Conservation (phyloP, 35 echinoderm and acorn worm species). For the Diadema setosum region DNA sequence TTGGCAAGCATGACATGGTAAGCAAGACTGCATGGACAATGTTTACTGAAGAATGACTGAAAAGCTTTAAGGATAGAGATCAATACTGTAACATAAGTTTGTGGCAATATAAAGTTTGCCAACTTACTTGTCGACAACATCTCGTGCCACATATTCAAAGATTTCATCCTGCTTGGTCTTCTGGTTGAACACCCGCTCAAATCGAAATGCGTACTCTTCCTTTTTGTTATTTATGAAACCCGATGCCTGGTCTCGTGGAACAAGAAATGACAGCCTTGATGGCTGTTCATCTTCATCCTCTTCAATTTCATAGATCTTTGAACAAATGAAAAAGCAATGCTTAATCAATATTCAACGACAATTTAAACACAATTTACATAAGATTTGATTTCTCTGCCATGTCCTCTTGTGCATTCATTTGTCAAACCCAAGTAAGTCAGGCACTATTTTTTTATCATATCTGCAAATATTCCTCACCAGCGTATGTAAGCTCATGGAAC, state of each 20-base stretch:
- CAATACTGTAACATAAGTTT: too few relatives aligned
- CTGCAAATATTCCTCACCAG: too few relatives aligned
- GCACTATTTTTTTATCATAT: background rate
- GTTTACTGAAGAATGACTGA: too few relatives aligned
- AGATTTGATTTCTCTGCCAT: background rate
- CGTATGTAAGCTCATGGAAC: too few relatives aligned
- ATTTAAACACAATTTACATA: too few relatives aligned
- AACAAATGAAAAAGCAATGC: background rate
- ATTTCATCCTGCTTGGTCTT: conserved; percentile 93
- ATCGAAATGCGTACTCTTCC: conserved; percentile 86
- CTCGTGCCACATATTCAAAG: conserved; percentile 94
- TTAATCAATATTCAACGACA: background rate
- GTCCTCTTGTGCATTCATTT: background rate
- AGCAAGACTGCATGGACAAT: too few relatives aligned
- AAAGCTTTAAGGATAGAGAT: too few relatives aligned
- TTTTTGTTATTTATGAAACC: conserved; percentile 99
- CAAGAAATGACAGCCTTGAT: conserved; percentile 66
- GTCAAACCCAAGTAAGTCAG: background rate
- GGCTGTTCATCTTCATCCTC: conserved; percentile 65
- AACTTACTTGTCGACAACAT: conserved; percentile 96
- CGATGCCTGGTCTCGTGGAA: conserved; percentile 84
- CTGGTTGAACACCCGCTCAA: conserved; percentile 88
- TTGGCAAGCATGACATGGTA: too few relatives aligned
- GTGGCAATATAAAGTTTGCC: too few relatives aligned
- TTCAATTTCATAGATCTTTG: conserved; percentile 93